These are phyloP conservation scores for Cebidichthys violaceus DNA, from an alignment of 2,113 vertebrate genomes.

Conservation along the genomic window DNA sequence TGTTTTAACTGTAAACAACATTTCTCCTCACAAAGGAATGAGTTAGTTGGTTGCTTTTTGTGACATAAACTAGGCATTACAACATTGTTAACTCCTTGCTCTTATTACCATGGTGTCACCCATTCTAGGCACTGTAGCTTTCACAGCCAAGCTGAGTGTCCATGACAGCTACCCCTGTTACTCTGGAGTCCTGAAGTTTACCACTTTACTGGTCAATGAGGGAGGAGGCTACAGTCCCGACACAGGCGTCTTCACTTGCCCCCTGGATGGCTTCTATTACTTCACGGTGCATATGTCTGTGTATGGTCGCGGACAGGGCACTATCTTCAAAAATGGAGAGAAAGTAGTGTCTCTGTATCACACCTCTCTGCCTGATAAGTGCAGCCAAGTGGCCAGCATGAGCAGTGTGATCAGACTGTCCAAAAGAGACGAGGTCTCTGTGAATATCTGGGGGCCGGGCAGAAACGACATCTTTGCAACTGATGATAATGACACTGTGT, in stretches of 20 bases:
- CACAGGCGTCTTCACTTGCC: slow-evolving; percentile 55
- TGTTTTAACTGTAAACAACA: neutral
- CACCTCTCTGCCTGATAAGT: slow-evolving; percentile 49
- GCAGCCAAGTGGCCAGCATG: slow-evolving; percentile 60
- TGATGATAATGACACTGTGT: slow-evolving; percentile 66
- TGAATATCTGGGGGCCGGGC: slow-evolving; percentile 42
- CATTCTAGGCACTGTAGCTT: slow-evolving; percentile 49
- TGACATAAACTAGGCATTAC: neutral
- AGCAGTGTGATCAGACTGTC: slow-evolving; percentile 57
- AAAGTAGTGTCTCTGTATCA: slow-evolving; percentile 69
- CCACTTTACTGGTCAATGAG: slow-evolving; percentile 51
- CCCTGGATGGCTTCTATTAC: slow-evolving; percentile 51
- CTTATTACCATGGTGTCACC: neutral
- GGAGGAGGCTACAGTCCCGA: slow-evolving; percentile 47
- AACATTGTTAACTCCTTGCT: neutral
- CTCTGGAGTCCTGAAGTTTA: slow-evolving; percentile 53
- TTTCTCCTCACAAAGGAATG: neutral
- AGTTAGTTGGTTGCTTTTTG: neutral
- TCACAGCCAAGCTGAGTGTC: slow-evolving; percentile 58
- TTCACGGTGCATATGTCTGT: slow-evolving; percentile 52
- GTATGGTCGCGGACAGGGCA: slow-evolving; percentile 56
- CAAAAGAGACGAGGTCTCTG: slow-evolving; percentile 29
- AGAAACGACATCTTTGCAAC: slow-evolving; percentile 62
- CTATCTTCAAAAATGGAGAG: slow-evolving; percentile 59
- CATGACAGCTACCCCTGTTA: slow-evolving; percentile 58